Percentiles rank a stretch among this genome's conserved stretches.
Conservation (phyloP, 1,140 invertebrate genomes). For the Arion vulgaris region DNA sequence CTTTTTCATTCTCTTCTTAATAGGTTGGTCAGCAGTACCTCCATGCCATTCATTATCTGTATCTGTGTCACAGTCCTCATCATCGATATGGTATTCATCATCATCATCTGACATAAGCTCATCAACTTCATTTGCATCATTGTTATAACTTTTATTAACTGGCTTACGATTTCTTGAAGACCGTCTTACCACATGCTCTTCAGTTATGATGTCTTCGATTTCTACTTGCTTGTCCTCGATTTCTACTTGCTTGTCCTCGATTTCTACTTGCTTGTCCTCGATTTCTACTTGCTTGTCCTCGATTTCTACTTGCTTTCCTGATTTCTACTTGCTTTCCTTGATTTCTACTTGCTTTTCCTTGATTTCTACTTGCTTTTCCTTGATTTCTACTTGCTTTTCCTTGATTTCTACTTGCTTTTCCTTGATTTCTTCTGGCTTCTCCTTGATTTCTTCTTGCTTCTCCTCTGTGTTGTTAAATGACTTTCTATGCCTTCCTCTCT, state of each 20-base stretch:
- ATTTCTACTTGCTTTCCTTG: too few species aligned
- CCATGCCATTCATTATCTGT: background rate
- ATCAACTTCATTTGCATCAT: background rate
- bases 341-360: constrained; percentile 1
- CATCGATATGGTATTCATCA: constrained; percentile 23
- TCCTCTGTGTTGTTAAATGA: background rate
- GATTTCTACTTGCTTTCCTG: too few species aligned
- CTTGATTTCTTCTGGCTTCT: background rate
- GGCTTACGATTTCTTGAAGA: constrained; percentile 13
- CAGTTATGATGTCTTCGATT: background rate
- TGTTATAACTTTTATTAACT: constrained; percentile 1
- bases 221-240: background rate
- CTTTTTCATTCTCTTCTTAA: constrained; percentile 22
- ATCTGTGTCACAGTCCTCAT: constrained; percentile 11
- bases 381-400: background rate
- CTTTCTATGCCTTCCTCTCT: constrained; percentile 16
- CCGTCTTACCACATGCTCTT: constrained; percentile 28
- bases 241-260: too few species aligned
- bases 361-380: too few species aligned
- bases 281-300: constrained; percentile 1
- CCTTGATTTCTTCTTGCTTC: background rate
- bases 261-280: constrained; percentile 6
- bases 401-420: constrained; percentile 1
- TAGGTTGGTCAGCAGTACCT: background rate
- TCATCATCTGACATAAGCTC: constrained; percentile 22